These are phyloP conservation scores for Aurelia sp. DNA, from an alignment of 30 jellyfish, hydroid and myxozoan species.

Conservation along the genomic window DNA sequence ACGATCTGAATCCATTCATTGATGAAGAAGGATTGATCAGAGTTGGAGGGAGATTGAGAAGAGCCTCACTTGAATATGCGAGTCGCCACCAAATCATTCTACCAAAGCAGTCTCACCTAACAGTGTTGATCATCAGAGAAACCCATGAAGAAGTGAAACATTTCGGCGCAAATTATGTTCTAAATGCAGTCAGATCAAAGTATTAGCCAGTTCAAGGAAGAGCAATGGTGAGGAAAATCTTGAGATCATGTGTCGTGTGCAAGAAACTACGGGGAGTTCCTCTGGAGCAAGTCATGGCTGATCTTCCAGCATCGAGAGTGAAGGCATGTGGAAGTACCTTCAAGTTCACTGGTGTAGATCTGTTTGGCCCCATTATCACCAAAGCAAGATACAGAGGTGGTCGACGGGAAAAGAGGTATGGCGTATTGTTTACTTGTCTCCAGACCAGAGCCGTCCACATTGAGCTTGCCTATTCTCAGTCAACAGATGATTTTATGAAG, in stretches of 20 bases:
- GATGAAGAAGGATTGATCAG: slow-evolving; percentile 62
- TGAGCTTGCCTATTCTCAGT: slow-evolving; percentile 21
- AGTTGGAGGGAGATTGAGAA: slow-evolving; percentile 61
- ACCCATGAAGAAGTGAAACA: slow-evolving; percentile 21
- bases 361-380: slow-evolving; percentile 39
- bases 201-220: slow-evolving; percentile 42
- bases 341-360: slow-evolving; percentile 48
- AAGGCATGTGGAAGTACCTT: slow-evolving; percentile 32
- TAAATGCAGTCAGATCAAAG: slow-evolving; percentile 43
- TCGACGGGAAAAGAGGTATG: slow-evolving; percentile 40
- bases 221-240: slow-evolving; percentile 27
- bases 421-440: slow-evolving; percentile 46
- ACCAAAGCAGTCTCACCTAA: slow-evolving; percentile 31
- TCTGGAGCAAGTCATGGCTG: slow-evolving; percentile 1
- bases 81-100: slow-evolving; percentile 41
- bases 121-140: slow-evolving; percentile 48
- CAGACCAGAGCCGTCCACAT: slow-evolving; percentile 59
- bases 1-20: slow-evolving; percentile 43
- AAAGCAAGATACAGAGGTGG: slow-evolving; percentile 34
- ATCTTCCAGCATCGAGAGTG: slow-evolving; percentile 47
- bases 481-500: slow-evolving; percentile 41
- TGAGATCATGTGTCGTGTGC: slow-evolving; percentile 40
- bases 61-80: slow-evolving; percentile 31
- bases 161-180: slow-evolving; percentile 37
- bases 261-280: slow-evolving; percentile 41